phyloP scores from a whole-genome alignment of 2,888 invertebrate genomes.

The Machimus atricapillus region DNA sequence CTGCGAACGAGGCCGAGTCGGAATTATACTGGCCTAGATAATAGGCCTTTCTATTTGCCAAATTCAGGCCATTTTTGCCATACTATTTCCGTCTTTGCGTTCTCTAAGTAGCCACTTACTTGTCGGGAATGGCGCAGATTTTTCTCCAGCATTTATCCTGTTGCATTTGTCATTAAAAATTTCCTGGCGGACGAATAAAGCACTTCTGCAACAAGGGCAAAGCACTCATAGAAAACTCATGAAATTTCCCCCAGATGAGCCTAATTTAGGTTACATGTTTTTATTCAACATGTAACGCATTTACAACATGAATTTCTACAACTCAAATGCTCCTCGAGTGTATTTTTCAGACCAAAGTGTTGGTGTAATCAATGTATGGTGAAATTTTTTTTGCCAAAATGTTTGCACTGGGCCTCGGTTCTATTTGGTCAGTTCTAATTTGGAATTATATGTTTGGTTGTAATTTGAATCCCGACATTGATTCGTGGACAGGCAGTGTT shows the following conservation, averaged over 20 bases:
- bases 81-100: neutral
- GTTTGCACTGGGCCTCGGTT: neutral
- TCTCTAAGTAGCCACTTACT: neutral
- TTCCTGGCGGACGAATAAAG: neutral
- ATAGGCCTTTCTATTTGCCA: neutral
- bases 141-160: neutral
- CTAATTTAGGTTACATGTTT: neutral
- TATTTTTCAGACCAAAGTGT: neutral
- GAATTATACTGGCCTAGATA: neutral
- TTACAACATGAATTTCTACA: neutral
- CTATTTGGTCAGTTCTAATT: neutral
- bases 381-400: neutral
- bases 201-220: neutral
- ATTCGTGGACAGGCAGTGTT: neutral
- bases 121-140: neutral
- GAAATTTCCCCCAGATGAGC: neutral
- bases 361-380: neutral
- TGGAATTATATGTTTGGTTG: neutral
- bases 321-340: neutral
- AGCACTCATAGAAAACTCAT: neutral
- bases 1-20: neutral
- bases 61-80: neutral
- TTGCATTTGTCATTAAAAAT: constrained; percentile 9
- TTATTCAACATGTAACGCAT: neutral
- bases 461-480: neutral